Evolutionary conservation across 1,140 invertebrate genomes (phyloP), one percentile per base, ranked within the genome.

Genomic region (Drosophila busckii): DNA sequence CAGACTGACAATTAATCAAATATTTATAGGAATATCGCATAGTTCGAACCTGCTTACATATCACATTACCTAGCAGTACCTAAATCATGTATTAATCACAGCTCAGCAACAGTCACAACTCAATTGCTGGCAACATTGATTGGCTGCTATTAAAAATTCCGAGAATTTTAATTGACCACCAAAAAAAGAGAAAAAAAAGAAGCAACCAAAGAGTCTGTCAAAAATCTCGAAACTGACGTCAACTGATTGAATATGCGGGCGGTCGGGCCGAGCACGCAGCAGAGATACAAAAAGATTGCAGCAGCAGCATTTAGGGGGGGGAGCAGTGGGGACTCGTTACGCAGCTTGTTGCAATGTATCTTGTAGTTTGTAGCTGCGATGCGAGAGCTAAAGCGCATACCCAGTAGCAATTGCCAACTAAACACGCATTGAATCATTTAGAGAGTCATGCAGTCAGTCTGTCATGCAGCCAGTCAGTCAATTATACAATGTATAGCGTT

Each of bases 191-290:
- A 25, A 41, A 41, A 55, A 38, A 52, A n/a, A 16, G 65, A 55
- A 45, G 34, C 49, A 65, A n/a, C n/a, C n/a, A n/a, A n/a, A n/a
- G n/a, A n/a, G n/a, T 37, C 60, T 38, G 65, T 70, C 66, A 64
- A 75, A n/a, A n/a, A 75, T 70, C 64, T 38, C 44, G 23, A 12
- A 31, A 62, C 54, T 45, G 70, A 42, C 49, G 58, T 65, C 60
- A 70, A 82, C 75, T 82, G 75, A 68, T 73, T 78, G 59, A 59
- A 65, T 34, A 80, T 80, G 73, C 75, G 75, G 75, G 75, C 50
- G 46, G 41, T 23, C 0, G 13, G 22, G 16, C 5, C 5, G 9
- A 16, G 20, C 16, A 31, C 19, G 31, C 22, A 20, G 7, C 17
- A 5, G 20, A 22, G 5, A 5, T 20, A 15, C 12, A 19, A 10